Evolutionary conservation across 1,140 invertebrate genomes (phyloP).

Genomic region (Diorhabda elongata): DNA sequence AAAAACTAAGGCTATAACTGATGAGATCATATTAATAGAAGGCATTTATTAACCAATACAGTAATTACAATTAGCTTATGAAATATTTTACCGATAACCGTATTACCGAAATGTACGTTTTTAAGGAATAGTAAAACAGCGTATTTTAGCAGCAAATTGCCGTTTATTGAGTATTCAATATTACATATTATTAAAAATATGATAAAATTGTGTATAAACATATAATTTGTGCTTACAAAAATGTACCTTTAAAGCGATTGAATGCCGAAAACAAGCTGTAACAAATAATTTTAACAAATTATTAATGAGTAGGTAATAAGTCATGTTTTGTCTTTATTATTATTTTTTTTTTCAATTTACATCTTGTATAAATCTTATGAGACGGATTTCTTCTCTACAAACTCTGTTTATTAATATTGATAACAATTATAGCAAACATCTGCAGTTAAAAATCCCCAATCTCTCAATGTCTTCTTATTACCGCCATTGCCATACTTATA

Average conservation of each 20-base stretch:
- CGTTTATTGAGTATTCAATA: constrained; percentile 27
- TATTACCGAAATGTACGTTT: too few species aligned
- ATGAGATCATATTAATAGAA: too few species aligned
- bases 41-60: too few species aligned
- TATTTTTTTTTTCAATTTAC: constrained; percentile 12
- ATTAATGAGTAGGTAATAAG: constrained; percentile 22
- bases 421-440: too few species aligned
- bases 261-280: constrained; percentile 35
- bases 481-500: too few species aligned
- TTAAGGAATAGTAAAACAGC: background rate
- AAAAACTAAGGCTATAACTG: too few species aligned
- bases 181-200: constrained; percentile 45
- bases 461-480: too few species aligned
- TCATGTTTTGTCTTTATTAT: constrained; percentile 20
- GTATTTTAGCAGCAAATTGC: constrained; percentile 6
- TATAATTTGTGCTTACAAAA: constrained; percentile 46
- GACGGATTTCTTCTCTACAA: constrained; percentile 26
- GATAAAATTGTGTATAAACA: constrained; percentile 46
- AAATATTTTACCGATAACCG: too few species aligned
- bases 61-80: too few species aligned
- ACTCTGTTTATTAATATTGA: constrained; percentile 20
- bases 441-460: too few species aligned
- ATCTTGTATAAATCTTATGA: constrained; percentile 22
- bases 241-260: constrained; percentile 35
- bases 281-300: constrained; percentile 29